Evolutionary conservation across 2,797 vertebrate species (phyloP), one percentile per base, ranked within the genome.

Genomic region (Nothura maculosa): DNA sequence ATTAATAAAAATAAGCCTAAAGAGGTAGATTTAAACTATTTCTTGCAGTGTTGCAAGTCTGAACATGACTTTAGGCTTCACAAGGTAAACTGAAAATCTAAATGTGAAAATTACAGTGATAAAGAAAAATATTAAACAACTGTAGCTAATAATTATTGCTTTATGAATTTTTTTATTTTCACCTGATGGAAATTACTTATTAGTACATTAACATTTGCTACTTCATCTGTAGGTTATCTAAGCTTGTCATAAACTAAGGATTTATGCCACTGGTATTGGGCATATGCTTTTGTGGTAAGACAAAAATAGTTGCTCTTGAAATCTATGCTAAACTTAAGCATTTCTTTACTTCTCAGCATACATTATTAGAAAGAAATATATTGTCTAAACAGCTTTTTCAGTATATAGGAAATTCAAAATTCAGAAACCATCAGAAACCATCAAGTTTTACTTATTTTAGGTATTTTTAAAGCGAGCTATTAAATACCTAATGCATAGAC

Each of bases 81-180:
- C 43, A 80, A 82, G 38, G 55, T 8, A 36, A 36, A 74, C 0
- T 52, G 48, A 61, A 87, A 87, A 85, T 58, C 50, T 70, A 61
- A 52, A 64, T 34, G 18, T 67, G 36, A 92, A 94, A 82, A 91
- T 91, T 70, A 68, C 22, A 43, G 4, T 95, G 57, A 85, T 24
- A 85, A 81, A 69, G 28, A 3, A 6, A 60, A 66, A 16, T 66
- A 48, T 73, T 52, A 89, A 87, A 90, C n/a, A 72, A 81, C 19
- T 61, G 34, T 81, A 69, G 19, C 6, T 64, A 77, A 45, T 64
- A 77, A 45, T n/a, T 55, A 28, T 42, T 54, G 24, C 4, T 76
- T 63, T 73, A n/a, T 15, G 73, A 28, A 69, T 62, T 62, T 16
- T 48, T 48, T 48, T 48, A 25, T 38, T 34, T 40, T 52, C 18